These are phyloP conservation scores for Tetragonisca angustula DNA, from an alignment of 2,888 invertebrate genomes.

Conservation along the genomic window DNA sequence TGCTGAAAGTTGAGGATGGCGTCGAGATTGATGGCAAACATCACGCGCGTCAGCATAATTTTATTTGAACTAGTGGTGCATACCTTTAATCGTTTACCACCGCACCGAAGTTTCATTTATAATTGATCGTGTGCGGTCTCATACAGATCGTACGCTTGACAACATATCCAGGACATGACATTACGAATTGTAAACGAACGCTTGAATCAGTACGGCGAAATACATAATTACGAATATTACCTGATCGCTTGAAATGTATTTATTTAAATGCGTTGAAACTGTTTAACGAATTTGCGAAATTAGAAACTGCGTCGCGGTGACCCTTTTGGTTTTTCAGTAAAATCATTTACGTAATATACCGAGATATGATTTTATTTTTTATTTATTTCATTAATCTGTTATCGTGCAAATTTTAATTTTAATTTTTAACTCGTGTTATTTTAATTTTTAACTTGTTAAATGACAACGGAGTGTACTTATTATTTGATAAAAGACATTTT, in stretches of 20 bases:
- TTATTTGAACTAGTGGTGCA: not conserved
- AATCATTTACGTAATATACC: too few species aligned
- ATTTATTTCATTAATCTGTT: too few species aligned
- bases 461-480: too few species aligned
- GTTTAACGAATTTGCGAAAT: not conserved
- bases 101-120: conserved; percentile 11
- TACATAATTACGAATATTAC: not conserved
- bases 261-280: not conserved
- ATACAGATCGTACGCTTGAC: not conserved
- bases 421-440: too few species aligned
- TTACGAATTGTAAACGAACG: conserved; percentile 45
- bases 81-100: not conserved
- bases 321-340: too few species aligned
- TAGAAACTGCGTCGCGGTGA: not conserved
- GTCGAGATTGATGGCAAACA: not conserved
- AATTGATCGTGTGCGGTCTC: not conserved
- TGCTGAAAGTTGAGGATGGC: not conserved
- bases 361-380: too few species aligned
- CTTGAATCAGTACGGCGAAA: conserved; percentile 27
- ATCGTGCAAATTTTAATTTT: too few species aligned
- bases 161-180: conserved; percentile 2
- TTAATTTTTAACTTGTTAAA: too few species aligned
- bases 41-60: not conserved
- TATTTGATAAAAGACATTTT: too few species aligned
- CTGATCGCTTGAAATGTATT: conserved; percentile 2